Conservation (phyloP, 1,140 invertebrate species). For the Stratiolaelaps scimitus region DNA sequence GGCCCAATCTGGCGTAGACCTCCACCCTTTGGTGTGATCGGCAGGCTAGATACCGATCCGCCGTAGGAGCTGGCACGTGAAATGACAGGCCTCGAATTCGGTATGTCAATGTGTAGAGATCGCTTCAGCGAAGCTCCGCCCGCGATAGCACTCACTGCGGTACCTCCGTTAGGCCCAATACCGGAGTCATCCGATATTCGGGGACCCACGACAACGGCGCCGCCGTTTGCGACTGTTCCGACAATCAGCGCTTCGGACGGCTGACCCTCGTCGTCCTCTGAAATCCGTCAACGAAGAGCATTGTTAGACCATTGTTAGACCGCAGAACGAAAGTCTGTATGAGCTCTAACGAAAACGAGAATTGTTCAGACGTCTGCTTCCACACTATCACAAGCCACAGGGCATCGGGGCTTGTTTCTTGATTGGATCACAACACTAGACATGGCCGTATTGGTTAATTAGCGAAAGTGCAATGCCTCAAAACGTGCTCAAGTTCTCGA, state of each 20-base stretch:
- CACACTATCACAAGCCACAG: too few species aligned
- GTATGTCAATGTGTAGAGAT: conserved; percentile 13
- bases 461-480: too few species aligned
- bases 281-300: too few species aligned
- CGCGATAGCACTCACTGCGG: too few species aligned
- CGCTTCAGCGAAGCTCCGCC: background rate
- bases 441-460: too few species aligned
- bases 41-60: conserved; percentile 32
- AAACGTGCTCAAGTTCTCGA: too few species aligned
- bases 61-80: conserved; percentile 34
- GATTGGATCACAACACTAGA: too few species aligned
- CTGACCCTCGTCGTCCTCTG: conserved; percentile 13
- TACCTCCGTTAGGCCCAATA: conserved; percentile 14
- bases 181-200: conserved; percentile 18
- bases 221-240: background rate
- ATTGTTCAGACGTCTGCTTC: too few species aligned
- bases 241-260: background rate
- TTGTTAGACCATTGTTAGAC: too few species aligned
- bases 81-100: conserved; percentile 18
- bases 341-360: too few species aligned
- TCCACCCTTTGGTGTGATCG: conserved; percentile 33
- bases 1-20: conserved; percentile 30
- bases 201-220: background rate
- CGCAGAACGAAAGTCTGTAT: too few species aligned
- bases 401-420: too few species aligned